phyloP scores from a whole-genome alignment of 2,888 invertebrate species.

The Nyleta sp. region DNA sequence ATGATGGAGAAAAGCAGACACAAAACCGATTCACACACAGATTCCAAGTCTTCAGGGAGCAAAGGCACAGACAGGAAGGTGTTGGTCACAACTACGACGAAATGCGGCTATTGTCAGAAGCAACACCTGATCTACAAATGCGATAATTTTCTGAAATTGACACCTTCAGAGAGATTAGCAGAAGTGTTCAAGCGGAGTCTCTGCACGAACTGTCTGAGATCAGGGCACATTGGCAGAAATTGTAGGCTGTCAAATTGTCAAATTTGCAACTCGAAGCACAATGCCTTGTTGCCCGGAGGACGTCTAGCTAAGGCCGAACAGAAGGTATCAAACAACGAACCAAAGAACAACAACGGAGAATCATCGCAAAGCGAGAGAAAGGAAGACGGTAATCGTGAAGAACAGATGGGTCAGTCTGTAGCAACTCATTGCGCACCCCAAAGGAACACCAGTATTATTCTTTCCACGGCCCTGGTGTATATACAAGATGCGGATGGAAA shows the following conservation, averaged over 20 bases:
- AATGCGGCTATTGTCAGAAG: not conserved
- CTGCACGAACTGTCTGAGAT: not conserved
- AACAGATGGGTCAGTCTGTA: not conserved
- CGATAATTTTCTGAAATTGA: not conserved
- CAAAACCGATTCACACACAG: not conserved
- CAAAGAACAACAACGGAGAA: not conserved
- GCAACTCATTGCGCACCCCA: constrained; percentile 1
- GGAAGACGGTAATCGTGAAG: not conserved
- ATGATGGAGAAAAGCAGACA: not conserved
- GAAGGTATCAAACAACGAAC: not conserved
- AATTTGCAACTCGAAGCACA: not conserved
- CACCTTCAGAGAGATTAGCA: not conserved
- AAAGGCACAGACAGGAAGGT: constrained; percentile 5
- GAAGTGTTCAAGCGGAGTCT: not conserved
- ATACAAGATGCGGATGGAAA: constrained; percentile 3
- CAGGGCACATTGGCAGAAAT: constrained; percentile 3
- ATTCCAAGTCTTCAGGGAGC: not conserved
- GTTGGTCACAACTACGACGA: not conserved
- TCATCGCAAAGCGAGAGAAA: not conserved
- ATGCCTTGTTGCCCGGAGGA: constrained; percentile 3
- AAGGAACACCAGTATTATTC: not conserved
- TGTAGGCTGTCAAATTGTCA: not conserved
- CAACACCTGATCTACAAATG: constrained; percentile 4
- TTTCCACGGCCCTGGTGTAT: not conserved
- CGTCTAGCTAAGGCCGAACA: not conserved